These are phyloP conservation scores for Danionella cerebrum DNA, from an alignment of 2,113 vertebrate genomes.

Conservation along the genomic window DNA sequence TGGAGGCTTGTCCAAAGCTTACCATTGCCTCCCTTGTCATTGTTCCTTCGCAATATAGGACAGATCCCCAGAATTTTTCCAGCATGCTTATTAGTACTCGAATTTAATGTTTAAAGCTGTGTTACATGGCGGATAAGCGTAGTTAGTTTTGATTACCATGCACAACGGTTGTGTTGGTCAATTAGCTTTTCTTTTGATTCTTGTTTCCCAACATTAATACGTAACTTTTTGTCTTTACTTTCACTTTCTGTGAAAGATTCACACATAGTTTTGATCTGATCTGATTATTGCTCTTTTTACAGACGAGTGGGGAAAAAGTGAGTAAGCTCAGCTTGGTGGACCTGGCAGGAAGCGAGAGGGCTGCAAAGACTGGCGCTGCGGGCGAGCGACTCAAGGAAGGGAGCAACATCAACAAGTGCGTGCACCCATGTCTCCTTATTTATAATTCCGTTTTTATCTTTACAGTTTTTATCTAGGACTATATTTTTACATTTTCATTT, in stretches of 20 bases:
- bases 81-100: conserved; percentile 15
- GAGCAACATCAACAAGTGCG: conserved; percentile 97
- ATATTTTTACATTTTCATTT: not conserved
- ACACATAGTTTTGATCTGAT: no score
- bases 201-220: not conserved
- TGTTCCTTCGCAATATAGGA: conserved; percentile 22
- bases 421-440: not conserved
- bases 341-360: conserved; percentile 91
- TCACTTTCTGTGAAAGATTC: not conserved
- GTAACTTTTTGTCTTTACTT: not conserved
- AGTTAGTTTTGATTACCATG: not conserved
- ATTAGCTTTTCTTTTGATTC: not conserved
- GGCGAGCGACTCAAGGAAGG: conserved; percentile 95
- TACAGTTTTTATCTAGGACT: not conserved
- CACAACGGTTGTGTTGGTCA: not conserved
- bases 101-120: not conserved
- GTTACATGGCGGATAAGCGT: not conserved
- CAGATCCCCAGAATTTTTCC: conserved; percentile 9
- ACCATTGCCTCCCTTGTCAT: conserved; percentile 3
- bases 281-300: not conserved
- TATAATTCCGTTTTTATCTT: not conserved
- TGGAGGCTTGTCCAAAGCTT: conserved; percentile 33
- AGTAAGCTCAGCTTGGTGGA: conserved; percentile 94
- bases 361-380: conserved; percentile 91
- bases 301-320: conserved; percentile 97